These are phyloP conservation scores for Eudemis profundana DNA, from an alignment of 2,888 invertebrate genomes.

Conservation along the genomic window DNA sequence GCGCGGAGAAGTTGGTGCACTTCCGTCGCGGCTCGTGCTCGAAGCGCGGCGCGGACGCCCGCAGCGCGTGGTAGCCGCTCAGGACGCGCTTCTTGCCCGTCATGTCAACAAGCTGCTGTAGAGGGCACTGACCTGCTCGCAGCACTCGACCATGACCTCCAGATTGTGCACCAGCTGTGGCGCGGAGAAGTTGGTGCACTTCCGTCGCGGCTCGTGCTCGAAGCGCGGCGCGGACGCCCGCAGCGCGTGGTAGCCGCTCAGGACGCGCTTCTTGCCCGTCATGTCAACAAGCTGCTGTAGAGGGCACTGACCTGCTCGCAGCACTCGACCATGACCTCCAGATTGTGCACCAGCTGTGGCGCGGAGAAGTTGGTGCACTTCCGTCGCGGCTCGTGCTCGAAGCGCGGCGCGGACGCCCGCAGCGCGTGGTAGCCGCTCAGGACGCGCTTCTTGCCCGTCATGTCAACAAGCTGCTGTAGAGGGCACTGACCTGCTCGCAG, in stretches of 20 bases:
- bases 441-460: no score
- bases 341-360: slow-evolving; percentile 96
- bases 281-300: slow-evolving; percentile 43
- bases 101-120: slow-evolving; percentile 95
- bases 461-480: no score
- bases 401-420: no score
- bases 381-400: no score
- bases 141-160: slow-evolving; percentile 92
- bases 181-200: slow-evolving; percentile 86
- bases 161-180: slow-evolving; percentile 97
- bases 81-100: slow-evolving; percentile 97
- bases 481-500: no score
- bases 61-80: slow-evolving; percentile 96
- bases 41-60: slow-evolving; percentile 88
- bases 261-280: no score
- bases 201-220: no score
- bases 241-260: no score
- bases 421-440: no score
- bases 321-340: slow-evolving; percentile 94
- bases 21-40: slow-evolving; percentile 87
- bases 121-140: slow-evolving; percentile 62
- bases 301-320: slow-evolving; percentile 62
- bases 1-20: slow-evolving; percentile 90
- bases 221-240: no score
- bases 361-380: slow-evolving; percentile 86